Evolutionary conservation across 2,888 invertebrate genomes (phyloP).

Genomic region (Oscheius sp.): DNA sequence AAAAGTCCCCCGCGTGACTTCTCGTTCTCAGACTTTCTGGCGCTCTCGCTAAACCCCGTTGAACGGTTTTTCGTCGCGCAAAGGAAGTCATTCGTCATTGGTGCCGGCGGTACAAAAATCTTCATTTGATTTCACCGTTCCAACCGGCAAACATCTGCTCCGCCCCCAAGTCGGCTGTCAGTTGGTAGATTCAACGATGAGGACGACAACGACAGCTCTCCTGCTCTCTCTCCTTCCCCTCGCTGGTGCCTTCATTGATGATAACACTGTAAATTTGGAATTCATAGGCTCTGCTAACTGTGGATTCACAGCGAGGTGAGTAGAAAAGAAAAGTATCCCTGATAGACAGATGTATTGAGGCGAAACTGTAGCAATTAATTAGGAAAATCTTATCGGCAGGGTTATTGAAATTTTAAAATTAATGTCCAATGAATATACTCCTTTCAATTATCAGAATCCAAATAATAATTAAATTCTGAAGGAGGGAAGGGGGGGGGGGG

Average conservation of each 20-base stretch:
- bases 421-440: too few relatives aligned
- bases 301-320: slow-evolving; percentile 19
- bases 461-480: too few relatives aligned
- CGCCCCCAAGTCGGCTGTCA: not conserved
- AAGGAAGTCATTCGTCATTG: slow-evolving; percentile 19
- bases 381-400: too few relatives aligned
- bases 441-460: too few relatives aligned
- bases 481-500: too few relatives aligned
- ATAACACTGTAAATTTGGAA: slow-evolving; percentile 4
- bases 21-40: slow-evolving; percentile 8
- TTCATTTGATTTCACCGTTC: not conserved
- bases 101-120: not conserved
- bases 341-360: too few relatives aligned
- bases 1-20: too few relatives aligned
- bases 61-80: slow-evolving; percentile 12
- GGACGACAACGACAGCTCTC: not conserved
- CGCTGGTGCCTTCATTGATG: not conserved
- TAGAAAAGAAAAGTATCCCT: too few relatives aligned
- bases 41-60: not conserved
- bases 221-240: not conserved
- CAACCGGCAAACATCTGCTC: not conserved
- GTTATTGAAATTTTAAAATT: too few relatives aligned
- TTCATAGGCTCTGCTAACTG: slow-evolving; percentile 10
- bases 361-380: too few relatives aligned
- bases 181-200: not conserved